These are phyloP conservation scores for Prosopocoilus inquinatus DNA, from an alignment of 2,888 invertebrate genomes.

Conservation along the genomic window DNA sequence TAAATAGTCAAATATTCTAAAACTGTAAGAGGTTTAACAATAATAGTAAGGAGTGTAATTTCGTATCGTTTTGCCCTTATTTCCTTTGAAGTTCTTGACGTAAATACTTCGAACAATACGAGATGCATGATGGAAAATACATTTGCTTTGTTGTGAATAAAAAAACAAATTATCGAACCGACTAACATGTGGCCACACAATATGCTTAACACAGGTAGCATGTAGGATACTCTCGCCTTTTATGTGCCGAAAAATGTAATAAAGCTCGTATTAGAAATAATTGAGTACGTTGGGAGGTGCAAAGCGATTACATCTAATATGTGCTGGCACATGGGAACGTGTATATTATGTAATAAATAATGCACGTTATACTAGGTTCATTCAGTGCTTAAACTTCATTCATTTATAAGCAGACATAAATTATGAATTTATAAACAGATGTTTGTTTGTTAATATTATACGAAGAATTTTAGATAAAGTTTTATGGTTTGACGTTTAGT, in stretches of 20 bases:
- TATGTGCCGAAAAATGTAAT: slow-evolving; percentile 2
- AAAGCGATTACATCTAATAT: no score
- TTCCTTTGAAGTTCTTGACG: neutral
- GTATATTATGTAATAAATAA: slow-evolving; percentile 20
- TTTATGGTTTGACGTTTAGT: no score
- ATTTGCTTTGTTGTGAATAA: slow-evolving; percentile 4
- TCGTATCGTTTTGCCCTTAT: neutral
- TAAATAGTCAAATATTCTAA: slow-evolving; percentile 2
- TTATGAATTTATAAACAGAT: no score
- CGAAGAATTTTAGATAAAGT: no score
- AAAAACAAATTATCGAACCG: slow-evolving; percentile 23
- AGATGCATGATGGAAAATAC: slow-evolving; percentile 5
- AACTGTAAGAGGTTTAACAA: neutral
- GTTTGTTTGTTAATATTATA: no score
- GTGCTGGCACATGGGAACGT: slow-evolving; percentile 5
- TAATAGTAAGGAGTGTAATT: neutral
- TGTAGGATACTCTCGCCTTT: neutral
- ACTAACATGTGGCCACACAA: slow-evolving; percentile 24
- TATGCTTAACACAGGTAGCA: slow-evolving; percentile 25
- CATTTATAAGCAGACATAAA: no score
- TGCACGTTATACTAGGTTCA: slow-evolving; percentile 15
- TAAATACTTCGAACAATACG: slow-evolving; percentile 13
- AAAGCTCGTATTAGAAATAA: slow-evolving; percentile 13
- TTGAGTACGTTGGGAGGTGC: slow-evolving; percentile 10
- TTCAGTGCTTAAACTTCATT: no score